Percentiles rank a stretch among this genome's conserved stretches.
These are phyloP conservation scores for Drosophila fungiperda DNA, from an alignment of 2,888 invertebrate genomes.

Conservation along the genomic window DNA sequence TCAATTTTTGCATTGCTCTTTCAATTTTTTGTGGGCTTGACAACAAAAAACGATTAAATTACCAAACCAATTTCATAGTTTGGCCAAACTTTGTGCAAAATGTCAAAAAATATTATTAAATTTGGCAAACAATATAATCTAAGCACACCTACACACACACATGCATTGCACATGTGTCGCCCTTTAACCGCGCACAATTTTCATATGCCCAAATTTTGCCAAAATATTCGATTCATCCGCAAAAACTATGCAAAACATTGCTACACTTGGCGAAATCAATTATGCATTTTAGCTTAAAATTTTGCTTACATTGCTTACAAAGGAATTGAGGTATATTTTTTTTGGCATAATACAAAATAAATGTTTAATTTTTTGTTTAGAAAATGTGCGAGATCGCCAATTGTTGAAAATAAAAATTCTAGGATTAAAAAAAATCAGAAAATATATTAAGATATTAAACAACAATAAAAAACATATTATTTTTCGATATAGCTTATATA, in stretches of 20 bases:
- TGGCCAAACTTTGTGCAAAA: conserved; percentile 46
- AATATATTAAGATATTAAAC: too few relatives aligned
- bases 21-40: conserved; percentile 26
- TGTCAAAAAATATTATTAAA: conserved; percentile 70
- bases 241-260: conserved; percentile 66
- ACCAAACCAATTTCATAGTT: conserved; percentile 69
- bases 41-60: conserved; percentile 65
- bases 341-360: too few relatives aligned
- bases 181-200: conserved; percentile 77
- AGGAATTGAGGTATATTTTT: too few relatives aligned
- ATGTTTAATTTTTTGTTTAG: too few relatives aligned
- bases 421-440: too few relatives aligned
- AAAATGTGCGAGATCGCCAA: too few relatives aligned
- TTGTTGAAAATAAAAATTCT: too few relatives aligned
- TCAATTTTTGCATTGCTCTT: conserved; percentile 13
- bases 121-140: conserved; percentile 41
- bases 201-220: conserved; percentile 77
- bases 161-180: conserved; percentile 64
- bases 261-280: conserved; percentile 43
- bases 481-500: too few relatives aligned
- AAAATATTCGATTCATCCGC: conserved; percentile 65
- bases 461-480: too few relatives aligned
- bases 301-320: background rate
- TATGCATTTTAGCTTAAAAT: background rate
- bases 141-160: conserved; percentile 21